Percentiles rank a stretch among this genome's conserved stretches.
phyloP scores from a whole-genome alignment of 2,888 invertebrate species.

The Drosophila meridionalis region DNA sequence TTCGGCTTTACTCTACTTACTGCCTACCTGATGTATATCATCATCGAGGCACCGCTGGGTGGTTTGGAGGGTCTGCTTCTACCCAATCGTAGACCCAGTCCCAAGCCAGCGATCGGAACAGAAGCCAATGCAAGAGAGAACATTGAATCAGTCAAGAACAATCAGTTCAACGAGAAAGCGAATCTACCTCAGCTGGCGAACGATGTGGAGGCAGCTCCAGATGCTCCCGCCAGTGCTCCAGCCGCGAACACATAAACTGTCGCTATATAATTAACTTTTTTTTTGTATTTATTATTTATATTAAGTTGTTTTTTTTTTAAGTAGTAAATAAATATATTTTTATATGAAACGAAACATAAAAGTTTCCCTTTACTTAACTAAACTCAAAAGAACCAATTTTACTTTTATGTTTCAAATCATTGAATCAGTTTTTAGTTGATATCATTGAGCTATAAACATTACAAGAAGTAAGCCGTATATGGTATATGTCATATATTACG shows the following conservation, averaged over 20 bases:
- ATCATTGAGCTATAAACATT: no score
- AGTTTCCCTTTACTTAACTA: no score
- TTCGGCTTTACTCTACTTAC: constrained; percentile 71
- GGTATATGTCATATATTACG: no score
- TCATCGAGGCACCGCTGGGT: constrained; percentile 55
- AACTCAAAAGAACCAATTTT: no score
- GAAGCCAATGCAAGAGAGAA: not conserved
- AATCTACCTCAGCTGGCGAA: no score
- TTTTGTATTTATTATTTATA: not conserved
- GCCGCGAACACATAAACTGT: not conserved
- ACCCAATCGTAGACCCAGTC: constrained; percentile 21
- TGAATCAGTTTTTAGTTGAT: no score
- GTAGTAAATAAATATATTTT: no score
- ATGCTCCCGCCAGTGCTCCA: not conserved
- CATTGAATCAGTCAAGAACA: not conserved
- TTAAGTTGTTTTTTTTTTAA: not conserved
- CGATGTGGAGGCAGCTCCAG: constrained; percentile 13
- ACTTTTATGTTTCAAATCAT: no score
- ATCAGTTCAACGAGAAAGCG: not conserved
- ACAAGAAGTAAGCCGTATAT: no score
- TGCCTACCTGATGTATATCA: constrained; percentile 44
- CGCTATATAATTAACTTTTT: not conserved
- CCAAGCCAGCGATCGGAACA: not conserved
- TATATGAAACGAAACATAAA: no score
- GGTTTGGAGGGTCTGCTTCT: constrained; percentile 47